These are phyloP conservation scores for Pseudonaja textilis DNA, from an alignment of 2,113 vertebrate genomes.

Conservation along the genomic window DNA sequence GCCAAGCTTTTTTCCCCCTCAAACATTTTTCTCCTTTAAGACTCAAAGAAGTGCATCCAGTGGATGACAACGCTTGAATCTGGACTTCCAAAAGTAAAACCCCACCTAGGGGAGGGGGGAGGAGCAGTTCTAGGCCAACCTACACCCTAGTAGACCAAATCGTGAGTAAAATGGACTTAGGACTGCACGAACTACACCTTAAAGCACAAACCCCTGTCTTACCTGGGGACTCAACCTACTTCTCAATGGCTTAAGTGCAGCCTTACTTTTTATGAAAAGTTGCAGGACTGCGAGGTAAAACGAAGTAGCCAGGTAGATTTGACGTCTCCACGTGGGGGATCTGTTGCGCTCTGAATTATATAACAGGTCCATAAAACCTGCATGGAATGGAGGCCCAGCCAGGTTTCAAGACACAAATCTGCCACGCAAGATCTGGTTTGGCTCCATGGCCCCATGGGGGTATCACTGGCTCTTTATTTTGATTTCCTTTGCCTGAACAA, in stretches of 20 bases:
- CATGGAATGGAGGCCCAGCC: neutral
- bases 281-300: neutral
- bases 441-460: neutral
- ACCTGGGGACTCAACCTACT: no score
- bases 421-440: neutral
- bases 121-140: neutral
- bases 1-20: neutral
- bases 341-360: neutral
- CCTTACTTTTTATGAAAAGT: neutral
- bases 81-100: neutral
- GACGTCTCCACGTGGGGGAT: neutral
- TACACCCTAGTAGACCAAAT: neutral
- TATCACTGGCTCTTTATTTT: neutral
- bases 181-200: neutral
- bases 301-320: neutral
- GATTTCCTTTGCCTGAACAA: neutral
- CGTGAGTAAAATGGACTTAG: neutral
- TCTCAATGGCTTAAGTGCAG: neutral
- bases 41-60: neutral
- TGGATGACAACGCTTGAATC: conserved; percentile 44
- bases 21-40: conserved; percentile 6
- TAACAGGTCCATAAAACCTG: neutral
- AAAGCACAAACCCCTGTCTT: neutral
- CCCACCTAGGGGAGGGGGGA: neutral
- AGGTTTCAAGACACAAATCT: neutral